Conservation (phyloP, 2,113 vertebrate species). For the Cairina moschata region DNA sequence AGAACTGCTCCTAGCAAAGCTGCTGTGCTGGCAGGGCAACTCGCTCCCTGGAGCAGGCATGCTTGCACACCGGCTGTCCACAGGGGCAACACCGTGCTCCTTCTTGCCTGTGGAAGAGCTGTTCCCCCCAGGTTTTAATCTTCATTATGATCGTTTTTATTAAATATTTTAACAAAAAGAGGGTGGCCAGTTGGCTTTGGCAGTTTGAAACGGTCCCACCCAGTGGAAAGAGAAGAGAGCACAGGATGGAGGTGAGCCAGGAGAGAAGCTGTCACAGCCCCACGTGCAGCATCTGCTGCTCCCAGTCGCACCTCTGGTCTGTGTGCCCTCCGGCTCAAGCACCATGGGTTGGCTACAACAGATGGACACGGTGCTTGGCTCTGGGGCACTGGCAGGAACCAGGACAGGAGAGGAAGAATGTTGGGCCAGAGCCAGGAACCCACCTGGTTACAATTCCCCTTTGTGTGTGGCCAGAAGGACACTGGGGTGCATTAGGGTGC, state of each 20-base stretch:
- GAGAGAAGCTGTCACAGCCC: background rate
- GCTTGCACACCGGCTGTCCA: background rate
- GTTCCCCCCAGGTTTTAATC: background rate
- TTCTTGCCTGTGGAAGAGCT: background rate
- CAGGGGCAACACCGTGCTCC: fast-evolving
- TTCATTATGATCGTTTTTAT: background rate
- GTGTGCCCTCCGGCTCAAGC: background rate
- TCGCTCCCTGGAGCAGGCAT: fast-evolving
- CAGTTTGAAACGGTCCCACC: background rate
- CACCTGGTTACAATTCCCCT: fast-evolving
- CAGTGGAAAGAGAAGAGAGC: background rate
- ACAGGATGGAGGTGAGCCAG: background rate
- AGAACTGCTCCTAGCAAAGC: background rate
- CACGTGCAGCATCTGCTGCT: fast-evolving
- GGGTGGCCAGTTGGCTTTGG: background rate
- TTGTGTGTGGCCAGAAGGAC: background rate
- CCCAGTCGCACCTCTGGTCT: background rate
- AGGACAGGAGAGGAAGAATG: background rate
- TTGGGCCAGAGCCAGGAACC: background rate
- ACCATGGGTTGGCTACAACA: fast-evolving
- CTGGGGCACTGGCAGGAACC: background rate
- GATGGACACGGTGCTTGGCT: fast-evolving
- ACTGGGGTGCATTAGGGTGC: fast-evolving
- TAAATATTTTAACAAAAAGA: background rate
- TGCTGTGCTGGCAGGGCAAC: background rate